These are phyloP conservation scores for Drosophila setosimentum DNA, from an alignment of 2,888 invertebrate species.

Conservation along the genomic window DNA sequence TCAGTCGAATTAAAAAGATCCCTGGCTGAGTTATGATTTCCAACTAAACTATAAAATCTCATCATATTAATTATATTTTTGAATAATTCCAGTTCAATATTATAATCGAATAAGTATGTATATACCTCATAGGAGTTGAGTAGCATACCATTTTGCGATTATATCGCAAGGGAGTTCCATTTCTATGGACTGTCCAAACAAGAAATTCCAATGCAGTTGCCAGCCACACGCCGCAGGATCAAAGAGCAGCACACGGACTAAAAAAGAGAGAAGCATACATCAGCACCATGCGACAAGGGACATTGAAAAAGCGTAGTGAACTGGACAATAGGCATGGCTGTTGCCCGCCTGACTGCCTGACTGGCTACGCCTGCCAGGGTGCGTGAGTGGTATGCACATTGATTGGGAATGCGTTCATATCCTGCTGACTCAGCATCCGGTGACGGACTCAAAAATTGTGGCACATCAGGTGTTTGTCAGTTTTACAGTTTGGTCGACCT, in stretches of 20 bases:
- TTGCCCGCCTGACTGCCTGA: background rate
- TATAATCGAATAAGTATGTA: background rate
- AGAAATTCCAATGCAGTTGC: conserved; percentile 9
- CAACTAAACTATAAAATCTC: background rate
- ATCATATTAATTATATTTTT: background rate
- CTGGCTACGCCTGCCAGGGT: conserved; percentile 14
- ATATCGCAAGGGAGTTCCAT: background rate
- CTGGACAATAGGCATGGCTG: conserved; percentile 24
- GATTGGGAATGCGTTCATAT: conserved; percentile 66
- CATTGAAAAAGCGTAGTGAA: conserved; percentile 1
- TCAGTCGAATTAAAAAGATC: background rate
- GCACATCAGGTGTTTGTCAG: conserved; percentile 51
- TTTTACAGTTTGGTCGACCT: conserved; percentile 16
- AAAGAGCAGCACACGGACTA: conserved; percentile 48
- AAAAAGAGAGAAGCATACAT: conserved; percentile 16
- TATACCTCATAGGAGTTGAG: background rate
- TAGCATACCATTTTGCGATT: background rate
- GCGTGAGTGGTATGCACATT: conserved; percentile 2
- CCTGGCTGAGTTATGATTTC: background rate
- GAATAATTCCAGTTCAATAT: background rate
- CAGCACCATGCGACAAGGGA: conserved; percentile 18
- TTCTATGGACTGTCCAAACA: conserved; percentile 6
- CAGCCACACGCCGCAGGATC: conserved; percentile 74
- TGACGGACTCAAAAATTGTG: conserved; percentile 30
- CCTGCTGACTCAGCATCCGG: conserved; percentile 67